phyloP scores from a whole-genome alignment of 2,113 vertebrate genomes.

The Geococcyx californianus region DNA sequence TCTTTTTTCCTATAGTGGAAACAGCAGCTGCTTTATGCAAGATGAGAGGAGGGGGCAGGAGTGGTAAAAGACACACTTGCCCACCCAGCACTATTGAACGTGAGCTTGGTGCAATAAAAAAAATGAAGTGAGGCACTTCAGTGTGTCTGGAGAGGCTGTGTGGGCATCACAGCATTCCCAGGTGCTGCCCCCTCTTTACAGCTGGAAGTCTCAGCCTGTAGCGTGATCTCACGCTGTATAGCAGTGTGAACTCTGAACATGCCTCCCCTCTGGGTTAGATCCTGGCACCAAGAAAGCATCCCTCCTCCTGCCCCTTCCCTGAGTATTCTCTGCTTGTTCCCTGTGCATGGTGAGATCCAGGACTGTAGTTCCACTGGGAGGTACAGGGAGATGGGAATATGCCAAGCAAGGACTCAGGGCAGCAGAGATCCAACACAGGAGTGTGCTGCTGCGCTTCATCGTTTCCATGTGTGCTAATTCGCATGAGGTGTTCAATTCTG shows the following conservation, averaged over 20 bases:
- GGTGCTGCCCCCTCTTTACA: background rate
- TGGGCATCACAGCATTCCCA: background rate
- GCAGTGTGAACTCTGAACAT: fast-evolving
- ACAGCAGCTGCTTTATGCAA: background rate
- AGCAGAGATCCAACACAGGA: background rate
- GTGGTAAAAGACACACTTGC: background rate
- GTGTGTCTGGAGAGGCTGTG: background rate
- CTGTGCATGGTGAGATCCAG: fast-evolving
- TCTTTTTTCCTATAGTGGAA: background rate
- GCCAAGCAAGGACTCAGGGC: background rate
- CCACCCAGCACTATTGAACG: fast-evolving
- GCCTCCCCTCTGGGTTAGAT: background rate
- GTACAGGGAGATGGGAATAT: background rate
- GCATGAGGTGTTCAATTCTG: background rate
- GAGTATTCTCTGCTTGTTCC: background rate
- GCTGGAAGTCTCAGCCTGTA: fast-evolving
- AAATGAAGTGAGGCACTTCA: background rate
- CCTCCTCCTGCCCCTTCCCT: background rate
- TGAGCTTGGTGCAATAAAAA: background rate
- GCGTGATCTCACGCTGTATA: fast-evolving
- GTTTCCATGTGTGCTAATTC: constrained; percentile 28
- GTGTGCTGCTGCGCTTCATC: constrained; percentile 1
- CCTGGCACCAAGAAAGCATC: background rate
- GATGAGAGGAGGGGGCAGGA: background rate
- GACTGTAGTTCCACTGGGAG: background rate